These are phyloP conservation scores for Tenualosa thibaudeaui DNA, from an alignment of 2,797 vertebrate species.

Conservation along the genomic window DNA sequence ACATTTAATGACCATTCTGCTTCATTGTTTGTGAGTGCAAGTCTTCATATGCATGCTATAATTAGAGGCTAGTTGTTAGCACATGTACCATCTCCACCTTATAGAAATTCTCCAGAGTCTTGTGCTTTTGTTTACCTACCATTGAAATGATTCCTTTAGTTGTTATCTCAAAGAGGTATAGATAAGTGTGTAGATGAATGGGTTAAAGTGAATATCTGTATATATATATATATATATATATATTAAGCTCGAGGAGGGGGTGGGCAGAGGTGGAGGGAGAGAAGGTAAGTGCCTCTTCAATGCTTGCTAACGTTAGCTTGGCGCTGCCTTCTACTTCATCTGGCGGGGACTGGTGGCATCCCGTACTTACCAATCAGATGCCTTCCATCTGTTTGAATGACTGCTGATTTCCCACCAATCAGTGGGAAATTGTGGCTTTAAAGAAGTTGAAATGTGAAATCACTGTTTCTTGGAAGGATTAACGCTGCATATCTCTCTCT, in stretches of 20 bases:
- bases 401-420: slow-evolving; percentile 27
- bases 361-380: slow-evolving; percentile 26
- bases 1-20: slow-evolving; percentile 19
- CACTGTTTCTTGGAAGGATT: background rate
- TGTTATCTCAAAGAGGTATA: background rate
- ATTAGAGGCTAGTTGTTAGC: background rate
- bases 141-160: background rate
- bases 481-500: background rate
- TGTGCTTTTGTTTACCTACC: background rate
- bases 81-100: background rate
- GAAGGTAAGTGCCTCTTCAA: background rate
- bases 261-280: background rate
- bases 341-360: slow-evolving; percentile 49
- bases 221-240: too few species aligned
- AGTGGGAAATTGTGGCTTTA: slow-evolving; percentile 31
- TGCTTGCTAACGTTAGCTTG: background rate
- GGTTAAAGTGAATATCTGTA: background rate
- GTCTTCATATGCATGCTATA: slow-evolving; percentile 11
- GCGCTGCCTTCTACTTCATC: background rate
- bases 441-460: background rate
- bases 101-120: background rate
- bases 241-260: background rate
- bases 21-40: background rate
- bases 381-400: slow-evolving; percentile 5
- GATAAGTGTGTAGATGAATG: background rate